Conservation (phyloP, 1,140 invertebrate species). For the Hylyphantes graminicola region DNA sequence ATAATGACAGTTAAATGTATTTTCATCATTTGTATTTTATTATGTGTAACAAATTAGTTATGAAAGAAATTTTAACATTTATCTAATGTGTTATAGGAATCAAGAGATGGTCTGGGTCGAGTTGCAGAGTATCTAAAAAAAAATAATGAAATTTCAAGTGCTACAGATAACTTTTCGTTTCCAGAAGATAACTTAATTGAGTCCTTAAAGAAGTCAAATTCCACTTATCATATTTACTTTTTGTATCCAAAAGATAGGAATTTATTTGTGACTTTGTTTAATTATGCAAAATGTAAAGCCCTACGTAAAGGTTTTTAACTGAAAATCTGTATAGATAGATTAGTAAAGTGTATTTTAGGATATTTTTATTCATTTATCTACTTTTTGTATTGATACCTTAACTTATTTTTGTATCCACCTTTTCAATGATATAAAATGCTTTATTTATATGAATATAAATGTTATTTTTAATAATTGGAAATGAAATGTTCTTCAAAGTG, state of each 20-base stretch:
- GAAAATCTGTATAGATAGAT: neutral
- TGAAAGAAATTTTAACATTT: neutral
- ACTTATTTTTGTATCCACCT: too few species aligned
- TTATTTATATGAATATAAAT: too few species aligned
- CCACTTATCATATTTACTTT: constrained; percentile 30
- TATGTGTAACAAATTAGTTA: too few species aligned
- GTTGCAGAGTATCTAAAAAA: constrained; percentile 49
- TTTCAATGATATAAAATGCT: too few species aligned
- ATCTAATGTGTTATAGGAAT: constrained; percentile 25
- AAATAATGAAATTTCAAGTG: constrained; percentile 24
- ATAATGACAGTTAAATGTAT: too few species aligned
- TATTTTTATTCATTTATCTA: too few species aligned
- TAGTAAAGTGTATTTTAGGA: too few species aligned
- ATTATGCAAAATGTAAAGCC: constrained; percentile 48
- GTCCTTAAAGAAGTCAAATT: constrained; percentile 17
- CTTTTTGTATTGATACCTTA: too few species aligned
- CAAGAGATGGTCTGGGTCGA: constrained; percentile 43
- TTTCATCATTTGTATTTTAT: too few species aligned
- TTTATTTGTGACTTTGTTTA: constrained; percentile 48
- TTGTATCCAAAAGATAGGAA: constrained; percentile 50
- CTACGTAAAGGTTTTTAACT: constrained; percentile 44
- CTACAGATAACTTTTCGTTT: neutral
- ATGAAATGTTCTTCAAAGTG: too few species aligned
- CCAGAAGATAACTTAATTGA: constrained; percentile 14
- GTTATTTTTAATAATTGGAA: too few species aligned